Evolutionary conservation across 2,797 vertebrate genomes (phyloP).

Genomic region (Platyrinchus mystaceus): DNA sequence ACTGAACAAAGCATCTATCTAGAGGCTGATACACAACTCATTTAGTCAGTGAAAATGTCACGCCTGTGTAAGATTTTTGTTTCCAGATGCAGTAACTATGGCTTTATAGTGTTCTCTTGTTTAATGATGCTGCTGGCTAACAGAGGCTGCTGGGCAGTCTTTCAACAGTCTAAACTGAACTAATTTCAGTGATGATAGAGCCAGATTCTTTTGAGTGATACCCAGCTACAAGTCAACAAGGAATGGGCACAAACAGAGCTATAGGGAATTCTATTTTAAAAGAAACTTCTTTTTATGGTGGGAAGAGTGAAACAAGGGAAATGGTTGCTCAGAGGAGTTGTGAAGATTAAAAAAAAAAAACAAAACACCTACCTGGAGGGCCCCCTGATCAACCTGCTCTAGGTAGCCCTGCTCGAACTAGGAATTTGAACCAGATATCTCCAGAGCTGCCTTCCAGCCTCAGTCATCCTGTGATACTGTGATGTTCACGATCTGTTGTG

Average conservation of each 20-base stretch:
- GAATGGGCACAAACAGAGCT: background rate
- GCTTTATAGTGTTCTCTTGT: background rate
- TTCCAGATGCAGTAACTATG: background rate
- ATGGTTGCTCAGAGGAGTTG: background rate
- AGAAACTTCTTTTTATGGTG: fast-evolving
- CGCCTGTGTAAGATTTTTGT: background rate
- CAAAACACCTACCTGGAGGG: background rate
- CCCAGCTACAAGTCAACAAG: background rate
- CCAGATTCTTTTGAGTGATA: background rate
- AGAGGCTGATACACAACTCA: background rate
- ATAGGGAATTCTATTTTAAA: background rate
- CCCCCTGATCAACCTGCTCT: background rate
- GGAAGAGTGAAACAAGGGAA: background rate
- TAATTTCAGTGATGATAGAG: background rate
- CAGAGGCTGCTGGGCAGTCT: background rate
- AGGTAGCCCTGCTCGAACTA: background rate
- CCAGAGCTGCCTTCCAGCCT: background rate
- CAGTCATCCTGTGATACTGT: background rate
- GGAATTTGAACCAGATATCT: background rate
- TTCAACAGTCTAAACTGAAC: background rate
- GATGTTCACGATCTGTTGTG: no score
- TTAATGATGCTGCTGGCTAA: background rate
- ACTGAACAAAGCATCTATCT: background rate
- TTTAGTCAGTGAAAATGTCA: background rate
- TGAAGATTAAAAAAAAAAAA: background rate